Evolutionary conservation across 2,797 vertebrate genomes (phyloP), one percentile per base, ranked within the genome.

Genomic region (Sebastes reedi): DNA sequence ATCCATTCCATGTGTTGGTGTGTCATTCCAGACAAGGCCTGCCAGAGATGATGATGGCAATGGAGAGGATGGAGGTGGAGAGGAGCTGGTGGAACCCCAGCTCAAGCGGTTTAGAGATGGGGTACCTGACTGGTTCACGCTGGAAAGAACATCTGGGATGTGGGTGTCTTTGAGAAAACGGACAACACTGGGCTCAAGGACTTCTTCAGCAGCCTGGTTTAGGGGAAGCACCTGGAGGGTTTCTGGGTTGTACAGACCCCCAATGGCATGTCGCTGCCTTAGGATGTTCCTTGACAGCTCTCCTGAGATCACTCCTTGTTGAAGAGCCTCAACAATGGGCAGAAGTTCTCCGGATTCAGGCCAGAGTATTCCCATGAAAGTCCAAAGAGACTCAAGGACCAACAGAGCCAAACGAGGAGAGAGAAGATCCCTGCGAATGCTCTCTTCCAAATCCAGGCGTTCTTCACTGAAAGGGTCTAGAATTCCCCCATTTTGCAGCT

Each of bases 341-440:
- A 98, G 36, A 8, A 97, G 78, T 87, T 99, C 97, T 67, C 98
- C 98, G 0, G 97, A 97, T 88, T 99, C 97, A 5, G 98, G 98
- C 97, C 95, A 96, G 8, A 99, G 90, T n/a, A 99, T 90, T 67
- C 97, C 98, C 93, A 86, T 92, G 77, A 98, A 97, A 71, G 96
- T 89, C 93, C 91, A 84, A 32, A 98, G 95, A 56, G 97, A 97
- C 89, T 98, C 97, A 58, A 99, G 94, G 55, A 97, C 91, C 84
- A 96, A 87, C 79, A 99, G 75, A 0, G 97, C 98, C 58, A 93
- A 90, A 76, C 87, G 95, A 50, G 97, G 83, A 22, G 97, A 90
- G 8, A 99, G 92, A 74, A 99, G 83, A 30, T 96, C 95, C 76
- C 88, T 96, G 72, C 77, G 80, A 0, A 99, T 91, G 52, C 97